Base-by-base conservation (phyloP, 2,888 invertebrate genomes). In the Villa cingulata region DNA sequence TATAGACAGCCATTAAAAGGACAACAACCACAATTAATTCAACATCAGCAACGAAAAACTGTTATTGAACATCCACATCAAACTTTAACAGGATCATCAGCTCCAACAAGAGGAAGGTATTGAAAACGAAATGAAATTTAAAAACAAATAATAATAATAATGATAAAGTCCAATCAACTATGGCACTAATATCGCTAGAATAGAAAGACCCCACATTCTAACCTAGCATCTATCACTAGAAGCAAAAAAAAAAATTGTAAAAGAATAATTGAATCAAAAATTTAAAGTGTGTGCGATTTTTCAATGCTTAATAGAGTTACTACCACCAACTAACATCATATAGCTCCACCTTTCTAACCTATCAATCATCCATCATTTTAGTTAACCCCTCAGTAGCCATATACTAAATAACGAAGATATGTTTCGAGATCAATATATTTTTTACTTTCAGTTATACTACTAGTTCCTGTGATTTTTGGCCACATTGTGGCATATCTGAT, bases 391-490 rank as follows among this genome's bases (percentile, higher is more conserved):
- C 23, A 23, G 19, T 14, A 39, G 19, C 17, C 17, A 38, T 19
- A 16, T 16, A n/a, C 14, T 29, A 43, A 29, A 19, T 29, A 27
- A 12, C 43, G 15, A n/a, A n/a, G n/a, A 18, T 32, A 32, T 34
- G 32, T 19, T 27, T 23, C 23, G 23, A 23, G 23, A 23, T 23
- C 23, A 23, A 23, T 23, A 23, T 23, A 47, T 43, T 50, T 51
- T 50, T 20, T 47, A 51, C 51, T 54, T 52, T 53, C 53, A 56
- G 71, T 34, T 76, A 75, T 59, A 74, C 70, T 56, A 70, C 72
- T 43, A 73, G 70, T 51, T 72, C 73, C 14, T 78, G 78, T 58
- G 75, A 77, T 56, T 79, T 76, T 64, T 80, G 79, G 80, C 78
- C 80, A 16, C 59, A 65, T 36, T 68, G 67, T 55, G 60, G 58